phyloP scores from a whole-genome alignment of 2,888 invertebrate species.

The Bugulina stolonifera region DNA sequence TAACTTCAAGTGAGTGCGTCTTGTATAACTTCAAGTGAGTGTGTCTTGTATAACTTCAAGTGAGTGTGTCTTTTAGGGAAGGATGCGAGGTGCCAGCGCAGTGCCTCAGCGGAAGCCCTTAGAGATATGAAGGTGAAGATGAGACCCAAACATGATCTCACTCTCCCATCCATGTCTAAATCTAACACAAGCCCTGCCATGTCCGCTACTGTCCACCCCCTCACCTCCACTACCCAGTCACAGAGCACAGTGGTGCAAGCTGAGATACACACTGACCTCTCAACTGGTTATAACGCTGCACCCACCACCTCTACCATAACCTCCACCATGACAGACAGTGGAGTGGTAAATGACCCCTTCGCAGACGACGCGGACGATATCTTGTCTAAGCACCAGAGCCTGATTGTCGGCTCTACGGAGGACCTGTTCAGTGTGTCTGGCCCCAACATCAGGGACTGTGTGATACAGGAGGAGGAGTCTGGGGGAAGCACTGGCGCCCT shows the following conservation, averaged over 20 bases:
- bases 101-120: conserved; percentile 20
- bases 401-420: conserved; percentile 25
- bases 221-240: background rate
- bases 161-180: background rate
- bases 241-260: background rate
- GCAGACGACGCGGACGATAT: conserved; percentile 25
- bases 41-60: too few species aligned
- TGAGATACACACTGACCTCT: conserved; percentile 12
- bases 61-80: too few species aligned
- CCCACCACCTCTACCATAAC: background rate
- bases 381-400: conserved; percentile 24
- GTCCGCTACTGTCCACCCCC: background rate
- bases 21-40: too few species aligned
- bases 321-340: background rate
- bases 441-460: conserved; percentile 4
- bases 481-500: background rate
- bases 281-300: background rate
- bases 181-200: conserved; percentile 2
- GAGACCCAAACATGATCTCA: background rate
- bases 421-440: conserved; percentile 5
- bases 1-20: too few species aligned
- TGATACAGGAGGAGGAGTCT: background rate
- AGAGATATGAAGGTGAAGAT: conserved; percentile 10
- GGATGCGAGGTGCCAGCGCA: conserved; percentile 10
- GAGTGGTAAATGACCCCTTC: conserved; percentile 10